Conservation (phyloP, 2,888 invertebrate genomes). For the Diabrotica balteata region DNA sequence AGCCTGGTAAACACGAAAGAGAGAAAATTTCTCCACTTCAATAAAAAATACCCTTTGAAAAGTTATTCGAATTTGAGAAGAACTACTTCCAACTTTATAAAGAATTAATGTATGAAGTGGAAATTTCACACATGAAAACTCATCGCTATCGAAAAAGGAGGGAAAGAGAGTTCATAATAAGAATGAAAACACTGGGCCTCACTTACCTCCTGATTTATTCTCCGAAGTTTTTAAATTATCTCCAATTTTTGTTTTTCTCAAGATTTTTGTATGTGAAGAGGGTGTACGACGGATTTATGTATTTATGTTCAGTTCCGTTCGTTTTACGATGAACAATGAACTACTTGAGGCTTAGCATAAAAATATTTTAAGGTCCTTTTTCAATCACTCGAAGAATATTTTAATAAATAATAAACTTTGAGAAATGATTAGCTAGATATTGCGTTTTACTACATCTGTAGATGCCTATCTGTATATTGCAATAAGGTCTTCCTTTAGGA, state of each 20-base stretch:
- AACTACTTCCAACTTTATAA: slow-evolving; percentile 17
- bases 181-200: slow-evolving; percentile 26
- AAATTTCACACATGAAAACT: slow-evolving; percentile 34
- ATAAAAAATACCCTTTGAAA: slow-evolving; percentile 19
- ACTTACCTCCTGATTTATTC: slow-evolving; percentile 33
- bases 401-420: no score
- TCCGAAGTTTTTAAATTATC: slow-evolving; percentile 34
- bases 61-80: slow-evolving; percentile 14
- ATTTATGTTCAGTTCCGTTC: slow-evolving; percentile 25
- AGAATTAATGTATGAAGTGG: slow-evolving; percentile 26
- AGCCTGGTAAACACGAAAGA: neutral
- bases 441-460: no score
- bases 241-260: slow-evolving; percentile 27
- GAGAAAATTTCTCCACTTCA: slow-evolving; percentile 13
- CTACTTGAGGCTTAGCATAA: no score
- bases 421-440: no score
- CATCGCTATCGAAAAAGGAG: slow-evolving; percentile 22
- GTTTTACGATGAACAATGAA: neutral
- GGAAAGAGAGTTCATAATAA: slow-evolving; percentile 24
- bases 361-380: no score
- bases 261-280: slow-evolving; percentile 29
- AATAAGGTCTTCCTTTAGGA: no score
- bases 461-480: no score
- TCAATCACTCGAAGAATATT: no score
- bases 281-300: slow-evolving; percentile 21